These are phyloP conservation scores for Hippoglossus hippoglossus DNA, from an alignment of 2,797 vertebrate species.

Conservation along the genomic window DNA sequence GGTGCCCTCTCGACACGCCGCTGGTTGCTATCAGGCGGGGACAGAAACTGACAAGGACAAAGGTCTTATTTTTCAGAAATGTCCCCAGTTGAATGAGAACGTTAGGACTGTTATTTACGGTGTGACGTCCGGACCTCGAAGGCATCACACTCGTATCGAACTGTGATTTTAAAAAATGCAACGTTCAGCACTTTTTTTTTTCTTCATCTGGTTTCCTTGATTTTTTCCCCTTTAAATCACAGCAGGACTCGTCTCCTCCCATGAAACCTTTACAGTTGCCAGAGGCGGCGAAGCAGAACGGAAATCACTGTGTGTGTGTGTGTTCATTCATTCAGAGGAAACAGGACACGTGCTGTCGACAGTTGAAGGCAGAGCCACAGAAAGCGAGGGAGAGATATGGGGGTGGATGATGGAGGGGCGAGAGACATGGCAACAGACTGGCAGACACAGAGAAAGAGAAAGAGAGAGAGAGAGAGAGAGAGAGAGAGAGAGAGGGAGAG, in stretches of 20 bases:
- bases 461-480: no score
- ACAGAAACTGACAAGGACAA: conserved; percentile 1
- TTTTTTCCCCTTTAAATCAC: background rate
- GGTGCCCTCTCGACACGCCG: no score
- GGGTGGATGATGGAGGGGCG: background rate
- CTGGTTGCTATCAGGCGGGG: no score
- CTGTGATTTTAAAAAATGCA: background rate
- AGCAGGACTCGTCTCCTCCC: conserved; percentile 6
- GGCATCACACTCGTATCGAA: background rate
- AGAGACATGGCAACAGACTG: conserved; percentile 11
- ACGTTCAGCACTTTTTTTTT: background rate
- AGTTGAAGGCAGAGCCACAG: conserved; percentile 11
- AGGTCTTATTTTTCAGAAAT: background rate
- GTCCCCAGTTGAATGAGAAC: background rate
- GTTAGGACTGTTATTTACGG: background rate
- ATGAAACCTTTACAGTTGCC: conserved; percentile 1
- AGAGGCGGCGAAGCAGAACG: background rate
- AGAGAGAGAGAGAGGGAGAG: background rate
- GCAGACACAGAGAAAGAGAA: background rate
- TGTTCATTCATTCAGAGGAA: background rate
- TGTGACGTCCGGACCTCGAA: background rate
- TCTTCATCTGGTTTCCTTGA: background rate
- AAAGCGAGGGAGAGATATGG: background rate
- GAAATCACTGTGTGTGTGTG: conserved; percentile 3
- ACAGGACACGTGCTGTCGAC: conserved; percentile 4